These are phyloP conservation scores for Arbacia lixula DNA, from an alignment of 53 echinoderm and acorn worm genomes.

Conservation along the genomic window DNA sequence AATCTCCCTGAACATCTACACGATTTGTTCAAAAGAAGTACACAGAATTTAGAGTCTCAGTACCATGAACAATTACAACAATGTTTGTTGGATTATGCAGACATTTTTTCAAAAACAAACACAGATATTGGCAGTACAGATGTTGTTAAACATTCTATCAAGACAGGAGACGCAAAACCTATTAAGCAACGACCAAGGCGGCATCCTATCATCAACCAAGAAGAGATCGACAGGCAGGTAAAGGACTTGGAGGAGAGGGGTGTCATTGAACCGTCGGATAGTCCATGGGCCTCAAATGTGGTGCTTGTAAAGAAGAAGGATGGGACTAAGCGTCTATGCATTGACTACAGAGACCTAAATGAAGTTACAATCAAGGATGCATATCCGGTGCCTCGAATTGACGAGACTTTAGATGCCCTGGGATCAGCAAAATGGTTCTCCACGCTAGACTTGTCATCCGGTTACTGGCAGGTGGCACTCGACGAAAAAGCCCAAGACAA, in stretches of 20 bases:
- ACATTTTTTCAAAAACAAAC: conserved; percentile 58
- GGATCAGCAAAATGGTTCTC: conserved; percentile 62
- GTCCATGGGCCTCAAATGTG: conserved; percentile 72
- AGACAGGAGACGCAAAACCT: conserved; percentile 54
- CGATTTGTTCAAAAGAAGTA: conserved; percentile 16
- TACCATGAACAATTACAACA: conserved; percentile 10
- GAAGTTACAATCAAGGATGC: conserved; percentile 69
- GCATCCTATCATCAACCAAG: conserved; percentile 19
- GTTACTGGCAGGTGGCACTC: conserved; percentile 79
- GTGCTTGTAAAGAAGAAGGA: conserved; percentile 78
- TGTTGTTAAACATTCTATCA: conserved; percentile 61
- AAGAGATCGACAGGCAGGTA: conserved; percentile 56
- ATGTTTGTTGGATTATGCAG: conserved; percentile 46
- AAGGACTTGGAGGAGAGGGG: conserved; percentile 55
- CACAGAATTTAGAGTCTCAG: not conserved
- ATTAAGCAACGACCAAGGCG: conserved; percentile 41
- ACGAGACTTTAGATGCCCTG: conserved; percentile 67
- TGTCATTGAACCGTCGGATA: conserved; percentile 56
- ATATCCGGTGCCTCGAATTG: conserved; percentile 71
- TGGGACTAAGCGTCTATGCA: conserved; percentile 61
- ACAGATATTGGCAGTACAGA: conserved; percentile 61
- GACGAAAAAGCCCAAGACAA: conserved; percentile 60
- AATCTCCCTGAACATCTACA: not conserved
- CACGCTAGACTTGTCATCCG: conserved; percentile 65
- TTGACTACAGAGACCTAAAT: conserved; percentile 70